phyloP scores from a whole-genome alignment of 2,113 vertebrate species.

The Columbina picui region DNA sequence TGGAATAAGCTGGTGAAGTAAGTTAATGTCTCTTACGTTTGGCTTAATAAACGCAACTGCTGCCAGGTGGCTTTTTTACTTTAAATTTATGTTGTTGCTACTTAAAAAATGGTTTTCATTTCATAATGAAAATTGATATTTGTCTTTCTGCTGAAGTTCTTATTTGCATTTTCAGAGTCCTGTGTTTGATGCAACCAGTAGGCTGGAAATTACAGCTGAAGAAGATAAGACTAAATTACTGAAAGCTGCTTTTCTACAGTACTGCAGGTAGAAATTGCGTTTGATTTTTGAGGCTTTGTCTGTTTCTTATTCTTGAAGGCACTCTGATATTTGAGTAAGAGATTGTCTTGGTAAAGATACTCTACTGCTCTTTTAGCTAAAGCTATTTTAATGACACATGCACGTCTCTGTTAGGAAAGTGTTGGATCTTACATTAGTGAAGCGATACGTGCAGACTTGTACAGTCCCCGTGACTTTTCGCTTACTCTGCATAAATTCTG shows the following conservation, averaged over 20 bases:
- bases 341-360: background rate
- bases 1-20: background rate
- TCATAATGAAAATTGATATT: background rate
- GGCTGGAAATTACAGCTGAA: slow-evolving; percentile 79
- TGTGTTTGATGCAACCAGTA: slow-evolving; percentile 76
- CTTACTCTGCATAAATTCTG: background rate
- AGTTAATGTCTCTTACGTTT: background rate
- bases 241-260: slow-evolving; percentile 94
- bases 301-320: background rate
- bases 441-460: background rate
- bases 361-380: background rate
- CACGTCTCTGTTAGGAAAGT: background rate
- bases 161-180: slow-evolving; percentile 77
- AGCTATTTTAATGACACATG: background rate
- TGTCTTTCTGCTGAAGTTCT: background rate
- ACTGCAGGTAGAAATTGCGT: slow-evolving; percentile 85
- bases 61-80: background rate
- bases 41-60: background rate
- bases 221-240: slow-evolving; percentile 91
- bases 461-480: background rate
- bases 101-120: background rate
- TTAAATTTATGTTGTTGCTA: background rate
- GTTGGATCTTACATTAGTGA: background rate
- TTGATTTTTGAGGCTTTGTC: background rate
- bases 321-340: background rate